Percentiles rank a stretch among this genome's conserved stretches.
Evolutionary conservation across 2,888 invertebrate genomes (phyloP).

Genomic region (Lissonota sp.): DNA sequence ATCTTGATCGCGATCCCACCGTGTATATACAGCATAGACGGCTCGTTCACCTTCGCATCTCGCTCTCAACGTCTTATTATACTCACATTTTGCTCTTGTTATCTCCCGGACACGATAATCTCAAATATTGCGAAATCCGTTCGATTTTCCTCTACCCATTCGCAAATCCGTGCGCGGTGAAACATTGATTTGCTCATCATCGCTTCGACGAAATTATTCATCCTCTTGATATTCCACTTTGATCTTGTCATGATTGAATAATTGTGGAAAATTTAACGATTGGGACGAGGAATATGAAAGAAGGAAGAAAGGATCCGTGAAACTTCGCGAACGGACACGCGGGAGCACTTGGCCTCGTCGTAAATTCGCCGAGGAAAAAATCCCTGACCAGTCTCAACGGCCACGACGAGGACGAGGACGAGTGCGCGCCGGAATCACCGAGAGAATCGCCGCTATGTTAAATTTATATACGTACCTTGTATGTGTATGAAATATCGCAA

Average conservation of each 20-base stretch:
- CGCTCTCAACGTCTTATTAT: constrained; percentile 8
- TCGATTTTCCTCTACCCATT: neutral
- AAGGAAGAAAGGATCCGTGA: constrained; percentile 3
- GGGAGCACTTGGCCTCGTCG: constrained; percentile 53
- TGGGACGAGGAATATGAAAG: neutral
- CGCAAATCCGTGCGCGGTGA: neutral
- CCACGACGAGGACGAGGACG: constrained; percentile 43
- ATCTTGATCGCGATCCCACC: constrained; percentile 66
- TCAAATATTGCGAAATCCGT: neutral
- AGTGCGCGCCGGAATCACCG: constrained; percentile 45
- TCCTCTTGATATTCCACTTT: no score
- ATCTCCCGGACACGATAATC: constrained; percentile 3
- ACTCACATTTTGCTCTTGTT: constrained; percentile 15
- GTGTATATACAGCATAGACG: constrained; percentile 33
- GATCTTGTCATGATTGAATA: no score
- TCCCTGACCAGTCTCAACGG: constrained; percentile 57
- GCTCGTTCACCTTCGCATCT: constrained; percentile 59
- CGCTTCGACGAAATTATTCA: no score
- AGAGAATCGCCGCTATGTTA: constrained; percentile 43
- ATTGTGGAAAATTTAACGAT: no score
- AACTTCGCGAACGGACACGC: constrained; percentile 6
- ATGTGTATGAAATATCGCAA: constrained; percentile 19
- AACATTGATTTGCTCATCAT: no score
- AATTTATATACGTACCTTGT: constrained; percentile 7
- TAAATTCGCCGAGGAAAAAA: constrained; percentile 56